Percentiles rank a stretch among this genome's conserved stretches.
Conservation (phyloP, 2,113 vertebrate genomes). For the Xiphophorus hellerii region DNA sequence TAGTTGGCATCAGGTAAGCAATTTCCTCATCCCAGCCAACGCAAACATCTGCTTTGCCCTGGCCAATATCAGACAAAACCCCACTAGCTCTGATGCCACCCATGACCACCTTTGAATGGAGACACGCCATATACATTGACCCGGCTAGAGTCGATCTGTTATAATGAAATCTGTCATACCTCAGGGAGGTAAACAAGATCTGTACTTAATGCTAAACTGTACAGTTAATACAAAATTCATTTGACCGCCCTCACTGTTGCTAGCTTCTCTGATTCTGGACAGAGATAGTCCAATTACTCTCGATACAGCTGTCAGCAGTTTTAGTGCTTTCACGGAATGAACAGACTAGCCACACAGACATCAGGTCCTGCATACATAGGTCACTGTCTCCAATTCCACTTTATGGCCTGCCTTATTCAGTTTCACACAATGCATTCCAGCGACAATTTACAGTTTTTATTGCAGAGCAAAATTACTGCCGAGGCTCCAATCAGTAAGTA, state of each 20-base stretch:
- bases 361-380: constrained; percentile 37
- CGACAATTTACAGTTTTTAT: constrained; percentile 67
- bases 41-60: constrained; percentile 79
- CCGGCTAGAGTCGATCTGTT: constrained; percentile 51
- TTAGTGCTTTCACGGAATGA: constrained; percentile 23
- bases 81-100: constrained; percentile 45
- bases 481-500: constrained; percentile 45
- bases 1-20: constrained; percentile 62
- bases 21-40: constrained; percentile 65
- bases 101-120: constrained; percentile 69
- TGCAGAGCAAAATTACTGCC: constrained; percentile 45
- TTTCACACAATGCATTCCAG: constrained; percentile 68
- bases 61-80: constrained; percentile 68
- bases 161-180: constrained; percentile 54
- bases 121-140: constrained; percentile 62
- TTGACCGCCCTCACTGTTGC: not conserved
- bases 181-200: constrained; percentile 28
- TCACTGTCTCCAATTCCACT: constrained; percentile 65
- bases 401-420: constrained; percentile 63
- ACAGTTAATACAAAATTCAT: not conserved
- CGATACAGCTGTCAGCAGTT: constrained; percentile 31
- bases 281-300: constrained; percentile 28
- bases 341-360: constrained; percentile 35
- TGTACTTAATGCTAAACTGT: not conserved
- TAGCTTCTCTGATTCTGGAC: constrained; percentile 26